A percentile compares a stretch with the other conserved stretches of the same genome.
phyloP scores from a whole-genome alignment of 2,797 vertebrate genomes.

The Phrynocephalus guinanensis region DNA sequence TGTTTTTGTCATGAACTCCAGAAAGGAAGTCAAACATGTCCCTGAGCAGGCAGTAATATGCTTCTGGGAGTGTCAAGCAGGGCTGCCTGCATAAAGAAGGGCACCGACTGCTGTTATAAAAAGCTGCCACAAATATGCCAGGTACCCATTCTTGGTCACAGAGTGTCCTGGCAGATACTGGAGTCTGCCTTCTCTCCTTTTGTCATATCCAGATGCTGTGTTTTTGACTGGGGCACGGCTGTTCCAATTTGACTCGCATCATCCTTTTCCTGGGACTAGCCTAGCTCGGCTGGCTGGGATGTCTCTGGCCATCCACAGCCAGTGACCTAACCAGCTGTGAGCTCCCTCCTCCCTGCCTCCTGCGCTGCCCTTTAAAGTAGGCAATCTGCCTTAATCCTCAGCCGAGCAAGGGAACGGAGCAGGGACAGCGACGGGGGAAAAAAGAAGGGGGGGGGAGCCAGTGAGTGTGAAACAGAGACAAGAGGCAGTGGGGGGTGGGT shows the following conservation, averaged over 20 bases:
- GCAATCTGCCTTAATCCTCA: conserved; percentile 63
- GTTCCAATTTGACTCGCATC: neutral
- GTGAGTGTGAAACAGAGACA: conserved; percentile 26
- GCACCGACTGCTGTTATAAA: neutral
- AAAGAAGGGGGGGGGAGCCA: conserved; percentile 13
- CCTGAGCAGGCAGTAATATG: neutral
- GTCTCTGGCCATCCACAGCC: conserved; percentile 5
- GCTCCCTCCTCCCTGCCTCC: conserved; percentile 37
- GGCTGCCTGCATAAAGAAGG: neutral
- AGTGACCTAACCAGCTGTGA: conserved; percentile 43
- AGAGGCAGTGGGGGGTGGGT: neutral
- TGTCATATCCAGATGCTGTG: too few relatives aligned
- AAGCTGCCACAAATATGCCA: neutral
- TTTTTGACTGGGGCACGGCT: neutral
- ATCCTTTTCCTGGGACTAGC: neutral
- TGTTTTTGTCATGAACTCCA: neutral
- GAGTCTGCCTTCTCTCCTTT: neutral
- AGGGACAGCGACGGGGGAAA: conserved; percentile 36
- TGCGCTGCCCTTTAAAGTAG: conserved; percentile 42
- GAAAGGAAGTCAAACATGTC: neutral
- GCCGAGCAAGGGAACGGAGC: conserved; percentile 39
- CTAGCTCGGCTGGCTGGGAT: conserved; percentile 10
- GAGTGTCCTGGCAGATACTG: neutral
- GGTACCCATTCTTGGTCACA: neutral
- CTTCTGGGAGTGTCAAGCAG: neutral